phyloP scores from a whole-genome alignment of 2,888 invertebrate genomes.

The Chalcosyrphus nemorum region DNA sequence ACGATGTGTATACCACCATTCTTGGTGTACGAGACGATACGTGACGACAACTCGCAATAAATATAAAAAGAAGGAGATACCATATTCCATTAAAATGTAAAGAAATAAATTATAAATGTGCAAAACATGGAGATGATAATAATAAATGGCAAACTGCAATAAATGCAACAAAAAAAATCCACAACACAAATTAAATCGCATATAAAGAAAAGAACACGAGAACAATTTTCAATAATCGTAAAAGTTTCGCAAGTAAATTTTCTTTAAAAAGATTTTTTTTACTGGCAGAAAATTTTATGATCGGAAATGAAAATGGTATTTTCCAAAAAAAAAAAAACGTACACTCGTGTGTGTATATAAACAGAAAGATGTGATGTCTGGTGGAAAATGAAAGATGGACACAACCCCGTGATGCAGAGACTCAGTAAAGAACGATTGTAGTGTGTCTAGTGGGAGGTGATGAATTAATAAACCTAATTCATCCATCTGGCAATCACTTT shows the following conservation, averaged over 20 bases:
- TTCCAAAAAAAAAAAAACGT: no score
- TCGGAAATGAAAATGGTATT: constrained; percentile 10
- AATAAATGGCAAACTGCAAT: constrained; percentile 15
- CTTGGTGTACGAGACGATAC: constrained; percentile 36
- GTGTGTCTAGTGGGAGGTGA: neutral
- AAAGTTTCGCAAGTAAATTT: constrained; percentile 26
- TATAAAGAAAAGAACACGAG: constrained; percentile 1
- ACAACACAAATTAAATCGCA: neutral
- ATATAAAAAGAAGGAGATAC: constrained; percentile 6
- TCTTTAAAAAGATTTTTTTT: constrained; percentile 33
- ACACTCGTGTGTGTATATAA: no score
- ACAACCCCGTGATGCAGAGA: neutral
- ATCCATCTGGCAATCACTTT: neutral
- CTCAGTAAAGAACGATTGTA: neutral
- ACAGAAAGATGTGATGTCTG: neutral
- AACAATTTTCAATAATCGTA: constrained; percentile 17
- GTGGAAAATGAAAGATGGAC: neutral
- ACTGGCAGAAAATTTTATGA: neutral
- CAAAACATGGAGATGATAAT: constrained; percentile 33
- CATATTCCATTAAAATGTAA: constrained; percentile 37
- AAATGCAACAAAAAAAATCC: constrained; percentile 9
- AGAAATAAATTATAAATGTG: constrained; percentile 33
- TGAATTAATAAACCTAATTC: neutral
- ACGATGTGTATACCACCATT: constrained; percentile 40
- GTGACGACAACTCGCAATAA: constrained; percentile 40